Evolutionary conservation across 2,888 invertebrate species (phyloP).

Genomic region (Plutella xylostella): DNA sequence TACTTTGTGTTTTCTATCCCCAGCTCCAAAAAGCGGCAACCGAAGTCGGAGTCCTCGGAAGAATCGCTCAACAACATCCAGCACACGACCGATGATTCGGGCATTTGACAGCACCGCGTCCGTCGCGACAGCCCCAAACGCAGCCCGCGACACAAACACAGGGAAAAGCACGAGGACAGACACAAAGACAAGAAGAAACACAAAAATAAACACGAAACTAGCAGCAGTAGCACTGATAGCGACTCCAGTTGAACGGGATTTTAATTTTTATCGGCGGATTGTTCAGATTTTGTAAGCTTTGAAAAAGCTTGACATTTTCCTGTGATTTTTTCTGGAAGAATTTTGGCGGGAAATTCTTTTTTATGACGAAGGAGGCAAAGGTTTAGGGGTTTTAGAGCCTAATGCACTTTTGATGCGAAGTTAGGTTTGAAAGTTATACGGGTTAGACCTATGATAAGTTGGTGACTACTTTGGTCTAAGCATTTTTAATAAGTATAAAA

Average conservation of each 20-base stretch:
- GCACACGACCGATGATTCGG: conserved; percentile 61
- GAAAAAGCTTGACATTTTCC: not conserved
- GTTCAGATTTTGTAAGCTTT: not conserved
- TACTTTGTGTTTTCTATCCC: conserved; percentile 18
- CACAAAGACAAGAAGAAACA: conserved; percentile 31
- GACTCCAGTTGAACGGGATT: conserved; percentile 45
- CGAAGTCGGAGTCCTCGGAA: conserved; percentile 51
- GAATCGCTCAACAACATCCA: conserved; percentile 57
- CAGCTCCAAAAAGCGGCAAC: conserved; percentile 49
- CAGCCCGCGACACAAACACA: conserved; percentile 28
- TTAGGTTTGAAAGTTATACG: too few species aligned
- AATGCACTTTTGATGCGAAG: too few species aligned
- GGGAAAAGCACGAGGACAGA: conserved; percentile 31
- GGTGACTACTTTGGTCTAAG: too few species aligned
- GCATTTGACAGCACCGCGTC: conserved; percentile 63
- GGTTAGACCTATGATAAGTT: too few species aligned
- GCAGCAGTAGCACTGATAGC: conserved; percentile 42
- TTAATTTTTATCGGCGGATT: not conserved
- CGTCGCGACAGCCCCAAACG: conserved; percentile 49
- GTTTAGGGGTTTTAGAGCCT: too few species aligned
- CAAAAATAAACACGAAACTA: conserved; percentile 37
- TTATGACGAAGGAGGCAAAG: too few species aligned
- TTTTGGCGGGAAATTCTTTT: too few species aligned
- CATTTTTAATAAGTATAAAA: too few species aligned
- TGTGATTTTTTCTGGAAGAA: not conserved